Evolutionary conservation across 2,888 invertebrate genomes (phyloP), one percentile per base, ranked within the genome.

Genomic region (Clostera curtula): DNA sequence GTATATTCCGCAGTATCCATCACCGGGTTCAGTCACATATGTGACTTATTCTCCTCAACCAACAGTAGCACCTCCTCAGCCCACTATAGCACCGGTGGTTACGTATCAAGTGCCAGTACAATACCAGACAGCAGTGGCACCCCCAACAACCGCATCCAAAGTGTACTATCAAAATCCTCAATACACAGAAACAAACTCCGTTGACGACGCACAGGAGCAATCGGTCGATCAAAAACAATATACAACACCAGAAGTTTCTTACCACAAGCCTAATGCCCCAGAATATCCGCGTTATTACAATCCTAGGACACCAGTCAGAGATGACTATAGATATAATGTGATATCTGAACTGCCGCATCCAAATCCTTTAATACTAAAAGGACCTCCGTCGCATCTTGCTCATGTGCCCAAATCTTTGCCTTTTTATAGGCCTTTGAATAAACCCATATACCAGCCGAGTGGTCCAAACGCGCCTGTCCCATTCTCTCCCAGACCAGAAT

Each of bases 321-420:
- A 71, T 15, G 72, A 75, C 2, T 70, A 65, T 22, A 57, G 64
- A 31, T 51, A 62, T 10, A 48, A 46, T 25, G 40, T 56, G 3
- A 38, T 69, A 19, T 51, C 66, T 12, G 74, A 76, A 26, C 38
- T 80, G 22, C 82, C 80, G 4, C 67, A 53, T 32, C 80, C 82
- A 1, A 69, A 62, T 50, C 70, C 76, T 2, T 36, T 79, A 31
- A 34, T 79, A 16, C 36, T 76, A 18, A 75, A 73, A 36, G 56
- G 56, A 21, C 55, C 57, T 7, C 75, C 71, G 1, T 26, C 74
- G 12, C 79, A 77, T 39, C 48, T 77, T 6, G 40, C 75, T 4
- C 79, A 83, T 30, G 49, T 79, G 27, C 79, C 85, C 1, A 80
- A 76, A 50, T 59, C 69, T 4, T 49, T 85, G 17, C 80, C 85